Evolutionary conservation across 2,888 invertebrate species (phyloP), one percentile per base, ranked within the genome.

Genomic region (Charanyca ferruginea): DNA sequence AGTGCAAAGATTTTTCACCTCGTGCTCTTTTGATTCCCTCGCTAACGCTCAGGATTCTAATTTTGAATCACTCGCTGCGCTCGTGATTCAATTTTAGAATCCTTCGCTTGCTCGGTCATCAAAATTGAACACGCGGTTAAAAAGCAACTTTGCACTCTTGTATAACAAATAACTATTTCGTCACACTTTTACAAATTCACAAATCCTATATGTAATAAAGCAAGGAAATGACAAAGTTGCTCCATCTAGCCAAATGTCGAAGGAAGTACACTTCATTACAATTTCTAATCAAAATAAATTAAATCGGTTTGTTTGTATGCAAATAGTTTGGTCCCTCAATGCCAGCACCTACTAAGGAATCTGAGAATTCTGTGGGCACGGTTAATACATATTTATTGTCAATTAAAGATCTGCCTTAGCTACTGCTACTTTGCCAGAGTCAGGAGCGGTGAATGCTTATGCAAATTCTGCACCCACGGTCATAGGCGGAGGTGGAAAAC

Each of bases 291-390:
- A 72, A 66, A 48, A 41, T 42, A 63, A 73, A 63, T 70, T 69
- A 73, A 77, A 66, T 71, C 41, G 25, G 66, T 73, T 66, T 66
- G 54, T 78, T 63, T 63, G 58, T 62, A 73, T 73, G 73, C 60
- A 70, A 80, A 80, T 73, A 61, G 32, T 42, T 61, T 22, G n/a
- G 48, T 65, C 61, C 41, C 52, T 54, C 48, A 54, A 74, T 47
- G 57, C 32, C 32, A 5, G 18, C 16, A 47, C 32, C 23, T 42
- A 1, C 11, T 18, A 23, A 20, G 11, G 13, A 6, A 49, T 49
- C 18, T 6, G 20, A 38, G 38, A 16, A 11, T 38, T 13, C 13
- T 38, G 38, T 52, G 13, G 18, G 13, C 3, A 16, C 1, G 13
- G 3, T 18, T 53, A 48, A 64, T 70, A 57, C 41, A 63, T 57